Conservation (phyloP, 2,888 invertebrate species). For the Harpalus rubripes region DNA sequence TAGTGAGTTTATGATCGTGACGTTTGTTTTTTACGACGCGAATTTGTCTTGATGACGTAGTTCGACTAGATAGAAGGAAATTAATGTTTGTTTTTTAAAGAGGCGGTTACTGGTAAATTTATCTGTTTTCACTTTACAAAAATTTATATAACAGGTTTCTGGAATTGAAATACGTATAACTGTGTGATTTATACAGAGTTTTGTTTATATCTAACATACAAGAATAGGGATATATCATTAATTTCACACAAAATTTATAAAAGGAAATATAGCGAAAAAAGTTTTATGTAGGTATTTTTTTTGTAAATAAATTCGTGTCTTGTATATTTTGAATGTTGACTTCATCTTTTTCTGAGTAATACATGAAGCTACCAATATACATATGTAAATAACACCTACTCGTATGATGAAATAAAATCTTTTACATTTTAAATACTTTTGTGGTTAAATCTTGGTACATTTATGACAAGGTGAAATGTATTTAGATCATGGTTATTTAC, state of each 20-base stretch:
- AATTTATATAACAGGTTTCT: constrained; percentile 52
- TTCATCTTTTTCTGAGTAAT: too few species aligned
- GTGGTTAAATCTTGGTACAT: too few species aligned
- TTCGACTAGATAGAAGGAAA: constrained; percentile 42
- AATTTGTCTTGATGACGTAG: constrained; percentile 59
- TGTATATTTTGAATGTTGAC: too few species aligned
- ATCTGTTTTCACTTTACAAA: constrained; percentile 50
- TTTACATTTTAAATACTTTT: too few species aligned
- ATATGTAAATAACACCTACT: too few species aligned
- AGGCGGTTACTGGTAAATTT: constrained; percentile 52
- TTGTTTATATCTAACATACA: constrained; percentile 36
- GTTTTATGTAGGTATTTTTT: too few species aligned
- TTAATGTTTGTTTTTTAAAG: constrained; percentile 58
- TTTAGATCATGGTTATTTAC: too few species aligned
- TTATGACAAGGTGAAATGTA: too few species aligned
- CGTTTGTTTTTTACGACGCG: constrained; percentile 50
- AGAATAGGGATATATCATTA: not conserved
- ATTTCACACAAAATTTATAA: constrained; percentile 1
- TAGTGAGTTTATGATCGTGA: constrained; percentile 50
- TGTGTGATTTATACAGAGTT: constrained; percentile 21
- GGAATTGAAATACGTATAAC: constrained; percentile 27
- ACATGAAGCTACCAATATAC: too few species aligned
- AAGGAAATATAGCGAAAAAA: too few species aligned
- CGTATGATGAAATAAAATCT: too few species aligned
- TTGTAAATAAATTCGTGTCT: too few species aligned